Evolutionary conservation across 2,113 vertebrate genomes (phyloP).

Genomic region (Protobothrops flavoviridis): DNA sequence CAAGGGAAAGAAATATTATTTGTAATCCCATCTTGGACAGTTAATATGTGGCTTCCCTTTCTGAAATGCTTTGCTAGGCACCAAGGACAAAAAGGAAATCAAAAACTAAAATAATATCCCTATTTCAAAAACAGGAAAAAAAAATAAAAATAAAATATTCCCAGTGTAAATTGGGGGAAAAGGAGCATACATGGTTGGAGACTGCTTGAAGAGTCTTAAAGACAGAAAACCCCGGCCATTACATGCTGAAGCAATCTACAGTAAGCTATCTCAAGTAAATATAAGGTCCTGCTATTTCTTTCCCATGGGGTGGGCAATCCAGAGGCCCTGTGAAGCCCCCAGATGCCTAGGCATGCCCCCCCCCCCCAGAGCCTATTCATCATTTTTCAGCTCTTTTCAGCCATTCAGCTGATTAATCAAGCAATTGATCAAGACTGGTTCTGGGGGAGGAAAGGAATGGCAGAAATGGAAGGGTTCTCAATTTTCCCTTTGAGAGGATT

Average conservation of each 20-base stretch:
- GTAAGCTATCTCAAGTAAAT: not conserved
- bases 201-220: not conserved
- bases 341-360: not conserved
- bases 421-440: not conserved
- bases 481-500: not conserved
- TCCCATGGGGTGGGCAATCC: not conserved
- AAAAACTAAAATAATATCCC: not conserved
- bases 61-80: constrained; percentile 21
- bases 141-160: not conserved
- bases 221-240: not conserved
- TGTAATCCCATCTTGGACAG: not conserved
- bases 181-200: not conserved
- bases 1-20: not conserved
- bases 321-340: not conserved
- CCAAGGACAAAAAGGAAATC: not conserved
- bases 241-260: not conserved
- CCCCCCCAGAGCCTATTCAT: not conserved
- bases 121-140: not conserved
- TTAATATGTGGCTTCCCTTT: not conserved
- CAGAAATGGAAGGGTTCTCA: not conserved
- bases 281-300: not conserved
- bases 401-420: not conserved
- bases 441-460: not conserved
- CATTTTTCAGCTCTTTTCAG: not conserved
- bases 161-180: too few relatives aligned